These are phyloP conservation scores for Astreopora myriophthalma DNA, from an alignment of 64 coral and sea anemone species.

Conservation along the genomic window DNA sequence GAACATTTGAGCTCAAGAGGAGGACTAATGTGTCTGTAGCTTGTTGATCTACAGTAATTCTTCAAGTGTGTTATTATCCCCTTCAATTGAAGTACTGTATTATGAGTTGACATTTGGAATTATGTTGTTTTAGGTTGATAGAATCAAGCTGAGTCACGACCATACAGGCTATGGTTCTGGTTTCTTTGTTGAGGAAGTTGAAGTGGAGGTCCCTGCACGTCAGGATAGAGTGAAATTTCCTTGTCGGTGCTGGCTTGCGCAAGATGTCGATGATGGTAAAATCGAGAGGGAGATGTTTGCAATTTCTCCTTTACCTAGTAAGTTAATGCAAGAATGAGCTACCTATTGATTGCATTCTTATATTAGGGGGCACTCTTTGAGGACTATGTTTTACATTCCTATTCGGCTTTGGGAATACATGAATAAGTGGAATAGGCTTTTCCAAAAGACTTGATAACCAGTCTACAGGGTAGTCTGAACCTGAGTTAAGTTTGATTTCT, in stretches of 20 bases:
- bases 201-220: conserved; percentile 70
- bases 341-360: background rate
- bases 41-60: too few species aligned
- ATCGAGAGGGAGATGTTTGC: conserved; percentile 95
- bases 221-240: conserved; percentile 77
- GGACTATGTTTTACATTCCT: too few species aligned
- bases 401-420: too few species aligned
- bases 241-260: conserved; percentile 81
- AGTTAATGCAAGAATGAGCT: background rate
- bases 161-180: conserved; percentile 90
- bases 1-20: too few species aligned
- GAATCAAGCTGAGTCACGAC: conserved; percentile 89
- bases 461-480: too few species aligned
- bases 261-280: conserved; percentile 92
- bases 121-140: conserved; percentile 72
- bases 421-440: too few species aligned
- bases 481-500: too few species aligned
- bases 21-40: too few species aligned
- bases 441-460: too few species aligned
- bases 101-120: background rate
- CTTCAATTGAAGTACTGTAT: too few species aligned
- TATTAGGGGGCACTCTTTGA: too few species aligned
- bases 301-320: conserved; percentile 83
- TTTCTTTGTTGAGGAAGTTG: conserved; percentile 86
- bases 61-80: too few species aligned